Evolutionary conservation across 1,140 invertebrate species (phyloP).

Genomic region (Ceratina japonica): DNA sequence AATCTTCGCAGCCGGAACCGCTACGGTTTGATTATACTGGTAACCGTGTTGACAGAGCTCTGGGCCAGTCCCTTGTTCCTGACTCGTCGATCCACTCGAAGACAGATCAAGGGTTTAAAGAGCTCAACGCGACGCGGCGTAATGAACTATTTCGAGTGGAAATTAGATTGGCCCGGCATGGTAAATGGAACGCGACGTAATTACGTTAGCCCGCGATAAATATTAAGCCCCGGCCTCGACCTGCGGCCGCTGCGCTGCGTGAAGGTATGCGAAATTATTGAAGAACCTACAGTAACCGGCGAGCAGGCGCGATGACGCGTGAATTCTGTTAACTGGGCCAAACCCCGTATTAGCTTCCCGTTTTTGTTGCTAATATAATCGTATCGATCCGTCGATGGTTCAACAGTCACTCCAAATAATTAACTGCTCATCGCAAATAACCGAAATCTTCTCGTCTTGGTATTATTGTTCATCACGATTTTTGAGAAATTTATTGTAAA

Average conservation of each 20-base stretch:
- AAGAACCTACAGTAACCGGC: background rate
- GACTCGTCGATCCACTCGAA: background rate
- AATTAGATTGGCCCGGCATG: slow-evolving; percentile 36
- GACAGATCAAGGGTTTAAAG: slow-evolving; percentile 36
- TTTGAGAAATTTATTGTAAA: no score
- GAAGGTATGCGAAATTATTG: slow-evolving; percentile 23
- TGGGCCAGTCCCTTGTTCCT: background rate
- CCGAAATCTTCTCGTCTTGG: no score
- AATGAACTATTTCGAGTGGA: slow-evolving; percentile 44
- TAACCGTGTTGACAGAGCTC: slow-evolving; percentile 12
- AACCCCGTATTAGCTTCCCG: background rate
- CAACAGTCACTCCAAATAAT: no score
- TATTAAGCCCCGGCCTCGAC: slow-evolving; percentile 15
- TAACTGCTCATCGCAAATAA: no score
- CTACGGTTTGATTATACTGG: slow-evolving; percentile 22
- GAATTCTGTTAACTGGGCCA: slow-evolving; percentile 1
- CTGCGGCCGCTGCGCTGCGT: background rate
- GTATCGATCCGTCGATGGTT: no score
- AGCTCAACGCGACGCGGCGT: background rate
- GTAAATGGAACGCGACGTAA: slow-evolving; percentile 41
- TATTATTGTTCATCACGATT: no score
- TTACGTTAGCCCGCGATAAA: slow-evolving; percentile 35
- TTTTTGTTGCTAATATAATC: background rate
- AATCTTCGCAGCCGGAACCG: slow-evolving; percentile 16
- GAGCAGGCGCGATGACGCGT: background rate